Conservation (phyloP, 2,113 vertebrate species). For the Numida meleagris region DNA sequence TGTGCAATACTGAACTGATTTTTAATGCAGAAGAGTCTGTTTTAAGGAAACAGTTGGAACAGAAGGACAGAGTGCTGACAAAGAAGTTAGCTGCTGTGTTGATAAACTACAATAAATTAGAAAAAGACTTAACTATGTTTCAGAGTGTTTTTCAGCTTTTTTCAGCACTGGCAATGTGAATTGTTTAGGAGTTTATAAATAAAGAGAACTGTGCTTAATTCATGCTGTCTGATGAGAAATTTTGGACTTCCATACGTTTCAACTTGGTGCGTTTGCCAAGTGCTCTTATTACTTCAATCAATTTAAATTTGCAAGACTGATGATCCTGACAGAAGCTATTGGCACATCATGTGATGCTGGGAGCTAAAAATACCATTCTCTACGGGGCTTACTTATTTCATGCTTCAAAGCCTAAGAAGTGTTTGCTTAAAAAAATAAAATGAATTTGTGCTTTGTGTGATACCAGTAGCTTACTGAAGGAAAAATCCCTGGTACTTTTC, state of each 20-base stretch:
- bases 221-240: slow-evolving; percentile 28
- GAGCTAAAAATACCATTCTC: slow-evolving; percentile 67
- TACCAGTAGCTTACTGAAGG: slow-evolving; percentile 13
- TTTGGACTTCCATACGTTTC: not conserved
- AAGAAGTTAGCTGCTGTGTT: not conserved
- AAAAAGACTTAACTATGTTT: not conserved
- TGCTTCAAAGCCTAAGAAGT: slow-evolving; percentile 59
- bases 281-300: slow-evolving; percentile 65
- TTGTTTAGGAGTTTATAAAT: not conserved
- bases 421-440: not conserved
- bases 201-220: not conserved
- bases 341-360: slow-evolving; percentile 49
- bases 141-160: not conserved
- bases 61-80: not conserved
- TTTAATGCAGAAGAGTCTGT: not conserved
- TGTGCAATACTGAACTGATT: slow-evolving; percentile 32
- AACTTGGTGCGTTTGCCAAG: slow-evolving; percentile 49
- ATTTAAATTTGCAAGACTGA: slow-evolving; percentile 74
- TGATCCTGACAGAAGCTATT: slow-evolving; percentile 58
- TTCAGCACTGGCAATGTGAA: not conserved
- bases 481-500: not conserved
- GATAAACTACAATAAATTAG: slow-evolving; percentile 43
- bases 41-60: not conserved
- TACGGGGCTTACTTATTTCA: slow-evolving; percentile 55
- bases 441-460: not conserved